phyloP scores from a whole-genome alignment of 2,888 invertebrate genomes.

The Candidula unifasciata region DNA sequence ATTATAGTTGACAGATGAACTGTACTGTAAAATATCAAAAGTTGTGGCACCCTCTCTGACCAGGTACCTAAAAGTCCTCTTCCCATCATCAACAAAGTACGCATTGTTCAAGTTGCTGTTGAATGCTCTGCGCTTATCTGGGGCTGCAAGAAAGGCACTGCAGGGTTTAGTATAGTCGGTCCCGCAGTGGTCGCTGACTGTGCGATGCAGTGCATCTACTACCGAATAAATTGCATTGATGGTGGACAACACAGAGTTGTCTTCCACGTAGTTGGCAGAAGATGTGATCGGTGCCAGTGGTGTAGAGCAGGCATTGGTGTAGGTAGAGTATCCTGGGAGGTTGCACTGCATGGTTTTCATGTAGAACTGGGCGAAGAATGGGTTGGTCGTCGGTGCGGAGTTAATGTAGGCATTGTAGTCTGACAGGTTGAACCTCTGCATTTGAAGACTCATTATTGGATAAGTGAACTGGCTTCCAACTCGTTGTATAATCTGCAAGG shows the following conservation, averaged over 20 bases:
- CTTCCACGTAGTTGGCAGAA: conserved; percentile 58
- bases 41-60: conserved; percentile 63
- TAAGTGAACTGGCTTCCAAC: conserved; percentile 55
- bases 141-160: conserved; percentile 56
- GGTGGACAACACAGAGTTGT: conserved; percentile 71
- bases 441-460: conserved; percentile 56
- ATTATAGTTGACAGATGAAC: conserved; percentile 54
- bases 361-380: conserved; percentile 67
- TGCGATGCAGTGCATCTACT: conserved; percentile 74
- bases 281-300: conserved; percentile 47
- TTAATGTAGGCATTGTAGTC: conserved; percentile 58
- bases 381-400: conserved; percentile 52
- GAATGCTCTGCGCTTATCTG: conserved; percentile 34
- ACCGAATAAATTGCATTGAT: conserved; percentile 77
- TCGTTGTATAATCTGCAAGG: conserved; percentile 54
- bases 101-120: conserved; percentile 33
- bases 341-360: conserved; percentile 66
- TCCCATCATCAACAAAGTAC: conserved; percentile 40
- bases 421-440: conserved; percentile 55
- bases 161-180: conserved; percentile 62
- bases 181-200: conserved; percentile 71
- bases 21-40: conserved; percentile 56
- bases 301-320: conserved; percentile 31
- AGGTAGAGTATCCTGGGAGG: conserved; percentile 59
- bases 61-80: conserved; percentile 63